Percentiles rank a stretch among this genome's conserved stretches.
Evolutionary conservation across 2,888 invertebrate genomes (phyloP).

Genomic region (Rotaria magnacalcarata): DNA sequence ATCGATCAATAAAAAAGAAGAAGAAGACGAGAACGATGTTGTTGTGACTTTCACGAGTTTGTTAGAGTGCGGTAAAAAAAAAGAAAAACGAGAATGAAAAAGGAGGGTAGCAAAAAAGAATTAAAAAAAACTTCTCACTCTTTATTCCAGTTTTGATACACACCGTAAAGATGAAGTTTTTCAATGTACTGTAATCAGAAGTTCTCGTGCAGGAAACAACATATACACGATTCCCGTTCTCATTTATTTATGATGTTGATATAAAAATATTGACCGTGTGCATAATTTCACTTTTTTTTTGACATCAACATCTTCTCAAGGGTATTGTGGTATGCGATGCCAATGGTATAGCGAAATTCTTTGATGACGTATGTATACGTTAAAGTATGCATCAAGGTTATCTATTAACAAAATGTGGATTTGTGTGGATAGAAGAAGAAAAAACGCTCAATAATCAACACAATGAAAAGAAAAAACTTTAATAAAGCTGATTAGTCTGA

Average conservation of each 20-base stretch:
- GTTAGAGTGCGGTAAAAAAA: neutral
- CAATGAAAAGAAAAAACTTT: neutral
- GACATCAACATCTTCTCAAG: conserved; percentile 3
- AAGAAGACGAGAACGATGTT: neutral
- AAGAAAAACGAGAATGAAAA: neutral
- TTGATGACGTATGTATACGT: neutral
- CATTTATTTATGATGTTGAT: neutral
- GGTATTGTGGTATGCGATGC: neutral
- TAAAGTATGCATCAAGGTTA: conserved; percentile 1
- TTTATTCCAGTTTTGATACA: neutral
- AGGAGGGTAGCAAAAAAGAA: neutral
- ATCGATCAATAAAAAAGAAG: neutral
- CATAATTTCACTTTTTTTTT: neutral
- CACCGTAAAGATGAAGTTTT: neutral
- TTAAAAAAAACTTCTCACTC: neutral
- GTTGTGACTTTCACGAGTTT: conserved; percentile 4
- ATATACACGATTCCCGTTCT: neutral
- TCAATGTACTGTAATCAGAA: neutral
- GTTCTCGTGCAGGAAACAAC: neutral
- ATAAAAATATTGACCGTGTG: neutral
- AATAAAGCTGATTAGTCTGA: neutral
- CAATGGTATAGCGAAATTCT: neutral
- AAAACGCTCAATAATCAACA: neutral
- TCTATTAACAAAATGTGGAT: neutral
- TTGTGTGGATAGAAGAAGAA: neutral